These are phyloP conservation scores for Novumbra hubbsi DNA, from an alignment of 2,797 vertebrate species.

Conservation along the genomic window DNA sequence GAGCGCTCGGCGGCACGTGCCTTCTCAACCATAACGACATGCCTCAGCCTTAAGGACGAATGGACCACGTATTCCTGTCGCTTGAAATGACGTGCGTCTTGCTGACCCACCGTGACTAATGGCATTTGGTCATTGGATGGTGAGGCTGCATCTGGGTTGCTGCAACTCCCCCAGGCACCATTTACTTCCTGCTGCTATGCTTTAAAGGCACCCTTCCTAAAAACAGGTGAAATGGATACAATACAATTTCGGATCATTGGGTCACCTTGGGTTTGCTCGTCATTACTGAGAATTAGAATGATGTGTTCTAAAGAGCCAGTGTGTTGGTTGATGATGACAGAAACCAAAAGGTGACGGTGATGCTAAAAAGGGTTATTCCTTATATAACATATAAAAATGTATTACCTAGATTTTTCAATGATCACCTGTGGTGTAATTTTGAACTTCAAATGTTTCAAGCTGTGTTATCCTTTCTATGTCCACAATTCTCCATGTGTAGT, in stretches of 20 bases:
- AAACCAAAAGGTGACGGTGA: too few species aligned
- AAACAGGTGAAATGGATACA: neutral
- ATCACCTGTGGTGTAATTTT: constrained; percentile 41
- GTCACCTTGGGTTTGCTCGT: neutral
- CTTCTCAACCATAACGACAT: too few species aligned
- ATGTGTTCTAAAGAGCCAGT: neutral
- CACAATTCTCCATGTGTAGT: constrained; percentile 44
- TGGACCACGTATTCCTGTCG: too few species aligned
- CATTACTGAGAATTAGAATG: neutral
- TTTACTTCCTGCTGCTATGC: neutral
- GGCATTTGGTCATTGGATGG: too few species aligned
- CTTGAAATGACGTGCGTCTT: too few species aligned
- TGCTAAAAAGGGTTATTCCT: neutral
- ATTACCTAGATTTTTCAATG: constrained; percentile 24
- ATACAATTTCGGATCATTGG: neutral
- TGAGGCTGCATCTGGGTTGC: too few species aligned
- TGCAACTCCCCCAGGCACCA: too few species aligned
- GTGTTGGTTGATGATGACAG: neutral
- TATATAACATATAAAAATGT: constrained; percentile 8
- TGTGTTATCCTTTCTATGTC: constrained; percentile 42
- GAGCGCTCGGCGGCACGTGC: too few species aligned
- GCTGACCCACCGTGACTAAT: too few species aligned
- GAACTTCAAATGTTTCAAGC: constrained; percentile 42
- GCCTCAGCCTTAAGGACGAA: too few species aligned
- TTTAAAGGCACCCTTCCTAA: neutral